Evolutionary conservation across 2,797 vertebrate species (phyloP).

Genomic region (Enteromius anoplus): DNA sequence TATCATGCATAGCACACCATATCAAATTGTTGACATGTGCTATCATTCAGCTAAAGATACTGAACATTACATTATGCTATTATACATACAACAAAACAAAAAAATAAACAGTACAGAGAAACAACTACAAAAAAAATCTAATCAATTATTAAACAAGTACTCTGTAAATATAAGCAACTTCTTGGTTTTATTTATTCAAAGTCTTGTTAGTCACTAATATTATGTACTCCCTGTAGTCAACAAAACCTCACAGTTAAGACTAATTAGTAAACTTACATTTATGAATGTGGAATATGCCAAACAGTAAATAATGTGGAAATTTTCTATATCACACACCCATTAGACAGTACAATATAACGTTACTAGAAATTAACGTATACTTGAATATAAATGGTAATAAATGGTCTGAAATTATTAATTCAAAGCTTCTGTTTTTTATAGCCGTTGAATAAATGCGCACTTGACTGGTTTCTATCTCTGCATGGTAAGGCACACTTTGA

Average conservation of each 20-base stretch:
- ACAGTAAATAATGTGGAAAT: not conserved
- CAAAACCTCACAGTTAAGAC: not conserved
- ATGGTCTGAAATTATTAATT: not conserved
- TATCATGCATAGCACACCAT: not conserved
- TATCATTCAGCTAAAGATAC: not conserved
- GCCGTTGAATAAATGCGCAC: not conserved
- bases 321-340: not conserved
- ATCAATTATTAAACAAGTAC: not conserved
- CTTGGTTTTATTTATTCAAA: not conserved
- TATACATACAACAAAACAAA: not conserved
- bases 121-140: not conserved
- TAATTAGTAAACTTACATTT: not conserved
- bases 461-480: not conserved
- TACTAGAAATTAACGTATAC: not conserved
- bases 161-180: too few species aligned
- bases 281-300: not conserved
- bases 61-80: not conserved
- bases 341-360: not conserved
- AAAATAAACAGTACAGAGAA: not conserved
- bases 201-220: not conserved
- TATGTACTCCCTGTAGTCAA: not conserved
- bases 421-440: not conserved
- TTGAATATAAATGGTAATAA: not conserved
- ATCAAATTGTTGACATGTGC: not conserved
- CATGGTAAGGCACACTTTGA: not conserved